A percentile compares a stretch with the other conserved stretches of the same genome.
Conservation (phyloP, 2,888 invertebrate species). For the Hemistola chrysoprasaria region DNA sequence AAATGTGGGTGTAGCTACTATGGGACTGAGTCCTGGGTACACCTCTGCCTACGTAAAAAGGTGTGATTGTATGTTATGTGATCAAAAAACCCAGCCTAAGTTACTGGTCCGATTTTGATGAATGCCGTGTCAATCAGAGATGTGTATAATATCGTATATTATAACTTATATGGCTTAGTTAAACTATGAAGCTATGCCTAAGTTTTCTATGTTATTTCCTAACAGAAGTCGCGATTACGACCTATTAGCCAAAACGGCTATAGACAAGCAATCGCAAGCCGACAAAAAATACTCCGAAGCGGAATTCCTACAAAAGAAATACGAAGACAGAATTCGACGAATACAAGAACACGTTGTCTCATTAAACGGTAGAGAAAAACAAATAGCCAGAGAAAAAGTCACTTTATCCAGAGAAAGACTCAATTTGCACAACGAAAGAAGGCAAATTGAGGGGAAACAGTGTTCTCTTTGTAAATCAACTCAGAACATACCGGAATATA, state of each 20-base stretch:
- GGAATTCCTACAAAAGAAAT: constrained; percentile 76
- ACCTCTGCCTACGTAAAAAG: too few relatives aligned
- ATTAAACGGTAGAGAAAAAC: constrained; percentile 80
- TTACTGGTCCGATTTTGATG: too few relatives aligned
- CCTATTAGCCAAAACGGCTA: constrained; percentile 77
- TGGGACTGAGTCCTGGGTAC: too few relatives aligned
- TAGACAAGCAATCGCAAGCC: constrained; percentile 83
- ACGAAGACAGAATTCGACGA: constrained; percentile 80
- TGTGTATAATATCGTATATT: too few relatives aligned
- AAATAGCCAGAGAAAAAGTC: constrained; percentile 83
- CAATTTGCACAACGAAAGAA: constrained; percentile 77
- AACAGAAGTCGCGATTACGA: constrained; percentile 74
- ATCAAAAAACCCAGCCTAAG: too few relatives aligned
- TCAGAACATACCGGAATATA: constrained; percentile 48
- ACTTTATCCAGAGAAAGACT: constrained; percentile 82
- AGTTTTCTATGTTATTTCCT: not conserved
- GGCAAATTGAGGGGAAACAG: constrained; percentile 65
- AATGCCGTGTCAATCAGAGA: too few relatives aligned
- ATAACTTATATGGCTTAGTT: too few relatives aligned
- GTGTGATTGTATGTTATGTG: too few relatives aligned
- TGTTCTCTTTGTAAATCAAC: constrained; percentile 68
- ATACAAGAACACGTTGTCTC: constrained; percentile 82
- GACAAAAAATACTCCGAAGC: constrained; percentile 81
- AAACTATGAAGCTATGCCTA: too few relatives aligned
- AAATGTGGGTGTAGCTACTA: too few relatives aligned